Conservation (phyloP, 1,140 invertebrate species). For the Leptestheria dahalacensis region DNA sequence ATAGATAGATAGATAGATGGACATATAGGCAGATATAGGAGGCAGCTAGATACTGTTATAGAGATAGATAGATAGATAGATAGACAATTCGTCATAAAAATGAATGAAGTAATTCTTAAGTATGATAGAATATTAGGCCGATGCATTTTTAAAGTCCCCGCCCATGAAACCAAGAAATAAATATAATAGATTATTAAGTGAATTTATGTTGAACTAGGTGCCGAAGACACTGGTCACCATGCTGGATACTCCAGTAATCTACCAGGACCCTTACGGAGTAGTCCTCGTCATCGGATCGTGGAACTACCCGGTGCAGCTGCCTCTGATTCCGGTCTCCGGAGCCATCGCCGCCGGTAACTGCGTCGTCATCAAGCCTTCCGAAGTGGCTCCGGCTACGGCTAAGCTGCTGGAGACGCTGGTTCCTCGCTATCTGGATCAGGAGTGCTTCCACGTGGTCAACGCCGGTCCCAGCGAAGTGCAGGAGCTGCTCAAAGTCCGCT, state of each 20-base stretch:
- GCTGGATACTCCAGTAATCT: slow-evolving; percentile 35
- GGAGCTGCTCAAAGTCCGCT: slow-evolving; percentile 69
- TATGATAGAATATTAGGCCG: too few species aligned
- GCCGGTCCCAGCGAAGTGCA: slow-evolving; percentile 74
- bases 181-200: too few species aligned
- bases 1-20: too few species aligned
- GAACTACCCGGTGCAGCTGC: slow-evolving; percentile 91
- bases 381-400: slow-evolving; percentile 56
- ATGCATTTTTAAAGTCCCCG: too few species aligned
- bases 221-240: slow-evolving; percentile 33
- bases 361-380: slow-evolving; percentile 90
- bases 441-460: slow-evolving; percentile 37
- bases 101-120: too few species aligned
- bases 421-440: slow-evolving; percentile 78
- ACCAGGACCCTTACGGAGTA: slow-evolving; percentile 48
- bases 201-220: slow-evolving; percentile 27
- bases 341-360: slow-evolving; percentile 91
- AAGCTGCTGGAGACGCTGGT: slow-evolving; percentile 57
- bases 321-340: slow-evolving; percentile 56
- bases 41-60: too few species aligned
- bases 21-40: too few species aligned
- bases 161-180: too few species aligned
- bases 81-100: too few species aligned
- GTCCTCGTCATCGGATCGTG: slow-evolving; percentile 83
- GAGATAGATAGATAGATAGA: too few species aligned